Percentiles rank a stretch among this genome's conserved stretches.
Conservation (phyloP, 2,797 vertebrate species). For the Hylomyscus alleni region DNA sequence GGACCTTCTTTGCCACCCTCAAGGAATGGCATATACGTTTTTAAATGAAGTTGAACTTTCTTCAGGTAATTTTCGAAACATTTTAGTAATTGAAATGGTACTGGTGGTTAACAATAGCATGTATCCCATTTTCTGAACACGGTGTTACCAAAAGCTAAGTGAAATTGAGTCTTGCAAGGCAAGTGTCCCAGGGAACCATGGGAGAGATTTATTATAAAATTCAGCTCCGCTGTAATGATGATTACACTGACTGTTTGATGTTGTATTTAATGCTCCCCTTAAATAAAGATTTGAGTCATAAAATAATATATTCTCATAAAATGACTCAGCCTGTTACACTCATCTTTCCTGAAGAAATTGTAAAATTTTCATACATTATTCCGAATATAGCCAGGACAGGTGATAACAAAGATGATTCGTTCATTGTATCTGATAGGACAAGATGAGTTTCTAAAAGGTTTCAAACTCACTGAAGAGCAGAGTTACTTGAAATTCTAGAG, state of each 20-base stretch:
- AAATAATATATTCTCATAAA: conserved; percentile 78
- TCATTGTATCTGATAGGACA: conserved; percentile 62
- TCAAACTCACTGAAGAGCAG: conserved; percentile 66
- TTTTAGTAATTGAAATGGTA: neutral
- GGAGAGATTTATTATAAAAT: conserved; percentile 56
- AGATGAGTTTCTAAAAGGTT: conserved; percentile 63
- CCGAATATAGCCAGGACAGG: conserved; percentile 63
- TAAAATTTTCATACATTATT: conserved; percentile 75
- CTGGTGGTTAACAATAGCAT: neutral
- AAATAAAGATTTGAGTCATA: conserved; percentile 77
- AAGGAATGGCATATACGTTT: neutral
- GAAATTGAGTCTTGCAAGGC: neutral
- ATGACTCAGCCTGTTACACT: conserved; percentile 65
- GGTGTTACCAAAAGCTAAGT: neutral
- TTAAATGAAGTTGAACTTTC: conserved; percentile 20
- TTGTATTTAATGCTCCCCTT: conserved; percentile 65
- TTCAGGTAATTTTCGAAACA: conserved; percentile 32
- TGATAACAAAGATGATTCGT: conserved; percentile 48
- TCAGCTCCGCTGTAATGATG: conserved; percentile 58
- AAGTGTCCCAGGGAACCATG: neutral
- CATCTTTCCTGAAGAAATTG: conserved; percentile 38
- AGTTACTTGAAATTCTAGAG: conserved; percentile 10
- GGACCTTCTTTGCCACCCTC: neutral
- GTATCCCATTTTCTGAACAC: conserved; percentile 5
- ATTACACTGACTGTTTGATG: conserved; percentile 70